These are phyloP conservation scores for Dryomyza anilis DNA, from an alignment of 2,888 invertebrate genomes.

Conservation along the genomic window DNA sequence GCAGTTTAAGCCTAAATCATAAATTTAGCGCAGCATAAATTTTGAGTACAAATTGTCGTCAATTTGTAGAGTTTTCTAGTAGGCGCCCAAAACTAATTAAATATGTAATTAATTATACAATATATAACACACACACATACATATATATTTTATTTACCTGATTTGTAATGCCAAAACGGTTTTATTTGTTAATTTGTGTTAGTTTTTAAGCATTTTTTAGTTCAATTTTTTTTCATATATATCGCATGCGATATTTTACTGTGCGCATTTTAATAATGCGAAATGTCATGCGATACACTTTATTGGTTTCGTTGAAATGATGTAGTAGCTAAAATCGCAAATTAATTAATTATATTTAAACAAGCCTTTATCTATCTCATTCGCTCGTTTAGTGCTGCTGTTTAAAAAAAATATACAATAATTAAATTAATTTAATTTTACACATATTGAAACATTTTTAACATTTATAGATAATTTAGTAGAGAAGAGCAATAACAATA, in stretches of 20 bases:
- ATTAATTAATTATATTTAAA: conserved; percentile 6
- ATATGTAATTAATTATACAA: neutral
- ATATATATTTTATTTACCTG: conserved; percentile 19
- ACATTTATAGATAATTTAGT: no score
- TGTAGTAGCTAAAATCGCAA: no score
- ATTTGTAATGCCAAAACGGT: conserved; percentile 15
- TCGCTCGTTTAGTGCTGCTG: neutral
- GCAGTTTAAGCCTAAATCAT: neutral
- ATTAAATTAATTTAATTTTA: neutral
- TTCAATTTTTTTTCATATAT: neutral
- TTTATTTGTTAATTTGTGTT: neutral
- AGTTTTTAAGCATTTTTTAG: neutral
- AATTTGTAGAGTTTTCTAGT: neutral
- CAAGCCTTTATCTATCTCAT: neutral
- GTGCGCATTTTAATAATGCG: neutral
- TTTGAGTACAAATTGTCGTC: neutral
- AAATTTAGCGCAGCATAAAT: neutral
- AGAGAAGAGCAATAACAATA: no score
- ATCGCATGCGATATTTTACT: neutral
- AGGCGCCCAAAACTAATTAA: neutral
- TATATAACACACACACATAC: no score
- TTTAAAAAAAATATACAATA: neutral
- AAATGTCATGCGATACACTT: neutral
- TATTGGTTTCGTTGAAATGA: no score
- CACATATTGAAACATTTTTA: no score